Base-by-base conservation (phyloP, 2,797 vertebrate species). In the Fistularia tabacaria region DNA sequence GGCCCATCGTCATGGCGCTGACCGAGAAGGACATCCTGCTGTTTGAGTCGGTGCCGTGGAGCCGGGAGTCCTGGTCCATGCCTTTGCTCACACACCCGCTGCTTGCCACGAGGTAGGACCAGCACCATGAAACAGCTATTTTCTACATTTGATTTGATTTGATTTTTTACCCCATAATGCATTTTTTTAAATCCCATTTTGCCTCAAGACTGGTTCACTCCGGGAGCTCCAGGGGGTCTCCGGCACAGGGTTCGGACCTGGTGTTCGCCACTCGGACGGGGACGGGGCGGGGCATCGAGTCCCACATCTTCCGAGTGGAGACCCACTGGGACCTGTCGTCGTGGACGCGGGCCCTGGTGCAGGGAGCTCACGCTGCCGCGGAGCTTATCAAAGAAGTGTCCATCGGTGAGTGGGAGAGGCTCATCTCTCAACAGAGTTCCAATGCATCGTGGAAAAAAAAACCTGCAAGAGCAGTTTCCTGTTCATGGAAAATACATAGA, bases 11-110 rank as follows among this genome's bases (percentile, higher is more conserved):
- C 51, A 92, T 97, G 91, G 95, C 94, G 0, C 87, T 98, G 81
- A 98, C 95, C 0, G 96, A 98, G 79, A 98, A 96, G 77, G 96
- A 99, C 82, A 90, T 99, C 81, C 86, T 97, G 79, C 90, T 98
- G 9, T 98, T 95, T 36, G 93, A 97, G 0, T 91, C 90, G 0
- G 93, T 98, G 87, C 97, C 97, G 0, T 97, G 95, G 94, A 95
- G 87, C 58, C 76, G 91, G 64, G 95, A 98, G 1, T 89, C 91
- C 49, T 99, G 96, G 96, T 91, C 91, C 14, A 80, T 88, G 0
- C 96, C 96, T 0, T 88, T 95, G 73, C 91, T 95, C 65, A 98
- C 93, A 54, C 94, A 97, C 83, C 94, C 96, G 0, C 90, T 99
- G 60, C 89, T 99, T 2, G 94, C 95, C 59, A 99, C 97, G 64